Conservation (phyloP, 2,113 vertebrate species). For the Genyomyrus donnyi region DNA sequence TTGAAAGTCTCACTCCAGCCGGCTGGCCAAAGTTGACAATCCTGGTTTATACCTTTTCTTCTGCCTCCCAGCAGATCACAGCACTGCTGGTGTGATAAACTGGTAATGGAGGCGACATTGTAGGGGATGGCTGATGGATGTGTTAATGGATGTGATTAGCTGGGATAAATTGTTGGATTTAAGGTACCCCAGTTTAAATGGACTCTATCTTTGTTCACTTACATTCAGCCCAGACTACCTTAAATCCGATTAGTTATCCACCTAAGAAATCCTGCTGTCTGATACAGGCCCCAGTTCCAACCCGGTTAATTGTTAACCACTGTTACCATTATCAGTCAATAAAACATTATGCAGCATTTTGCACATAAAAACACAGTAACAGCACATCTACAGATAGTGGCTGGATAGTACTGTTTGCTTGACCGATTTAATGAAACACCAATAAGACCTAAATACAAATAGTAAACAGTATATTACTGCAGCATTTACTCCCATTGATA, state of each 20-base stretch:
- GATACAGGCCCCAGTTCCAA: not conserved
- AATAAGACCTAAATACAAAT: not conserved
- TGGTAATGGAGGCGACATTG: not conserved
- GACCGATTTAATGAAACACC: not conserved
- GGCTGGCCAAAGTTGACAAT: too few species aligned
- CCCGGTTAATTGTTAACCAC: not conserved
- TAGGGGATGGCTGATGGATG: too few species aligned
- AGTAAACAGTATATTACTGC: not conserved
- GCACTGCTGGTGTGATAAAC: not conserved
- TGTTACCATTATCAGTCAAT: not conserved
- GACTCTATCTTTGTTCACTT: not conserved
- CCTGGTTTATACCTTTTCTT: not conserved
- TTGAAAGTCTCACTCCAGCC: too few species aligned
- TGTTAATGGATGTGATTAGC: not conserved
- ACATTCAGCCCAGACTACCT: not conserved
- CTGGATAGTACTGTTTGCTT: not conserved
- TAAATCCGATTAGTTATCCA: not conserved
- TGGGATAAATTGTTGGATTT: too few species aligned
- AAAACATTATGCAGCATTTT: not conserved
- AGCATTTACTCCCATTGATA: not conserved
- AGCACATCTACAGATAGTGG: not conserved
- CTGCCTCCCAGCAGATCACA: not conserved
- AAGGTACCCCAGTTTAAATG: not conserved
- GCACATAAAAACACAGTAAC: not conserved
- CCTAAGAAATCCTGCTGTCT: not conserved